A percentile compares a stretch with the other conserved stretches of the same genome.
phyloP scores from a whole-genome alignment of 2,888 invertebrate species.

The Leptopilina myrica region DNA sequence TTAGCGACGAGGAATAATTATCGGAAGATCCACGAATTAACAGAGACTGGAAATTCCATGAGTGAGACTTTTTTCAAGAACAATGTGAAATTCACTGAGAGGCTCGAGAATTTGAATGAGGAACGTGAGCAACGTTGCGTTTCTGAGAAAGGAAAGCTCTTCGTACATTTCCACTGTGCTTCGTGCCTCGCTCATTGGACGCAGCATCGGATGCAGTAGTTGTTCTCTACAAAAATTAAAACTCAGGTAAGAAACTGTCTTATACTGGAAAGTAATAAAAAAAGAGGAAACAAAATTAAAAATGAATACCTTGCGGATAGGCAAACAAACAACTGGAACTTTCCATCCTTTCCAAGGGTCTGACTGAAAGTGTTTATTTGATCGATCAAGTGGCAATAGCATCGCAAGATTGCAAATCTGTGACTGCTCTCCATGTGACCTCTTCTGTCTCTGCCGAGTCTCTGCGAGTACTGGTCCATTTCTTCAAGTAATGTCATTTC shows the following conservation, averaged over 20 bases:
- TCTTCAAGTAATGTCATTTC: conserved; percentile 85
- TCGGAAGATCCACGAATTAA: conserved; percentile 58
- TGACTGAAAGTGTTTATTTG: conserved; percentile 91
- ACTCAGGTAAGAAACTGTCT: too few relatives aligned
- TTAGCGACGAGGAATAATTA: not conserved
- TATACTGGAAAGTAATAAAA: too few relatives aligned
- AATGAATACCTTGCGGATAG: conserved; percentile 88
- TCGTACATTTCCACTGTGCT: conserved; percentile 97
- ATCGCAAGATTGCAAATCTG: conserved; percentile 84
- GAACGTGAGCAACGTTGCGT: conserved; percentile 90
- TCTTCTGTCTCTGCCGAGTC: conserved; percentile 68
- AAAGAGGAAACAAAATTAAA: not conserved
- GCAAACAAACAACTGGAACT: conserved; percentile 97
- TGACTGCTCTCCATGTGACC: conserved; percentile 68
- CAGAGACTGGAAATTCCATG: conserved; percentile 79
- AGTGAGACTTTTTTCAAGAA: conserved; percentile 91
- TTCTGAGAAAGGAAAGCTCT: conserved; percentile 95
- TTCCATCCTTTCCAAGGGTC: conserved; percentile 97
- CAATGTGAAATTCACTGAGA: conserved; percentile 92
- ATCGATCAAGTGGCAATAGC: conserved; percentile 92
- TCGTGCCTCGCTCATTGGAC: conserved; percentile 93
- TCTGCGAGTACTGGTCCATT: conserved; percentile 74
- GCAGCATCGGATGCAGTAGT: conserved; percentile 92
- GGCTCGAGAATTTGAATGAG: conserved; percentile 93
- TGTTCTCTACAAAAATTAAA: conserved; percentile 82